phyloP scores from a whole-genome alignment of 2,888 invertebrate genomes.

The Nesidiocoris tenuis region DNA sequence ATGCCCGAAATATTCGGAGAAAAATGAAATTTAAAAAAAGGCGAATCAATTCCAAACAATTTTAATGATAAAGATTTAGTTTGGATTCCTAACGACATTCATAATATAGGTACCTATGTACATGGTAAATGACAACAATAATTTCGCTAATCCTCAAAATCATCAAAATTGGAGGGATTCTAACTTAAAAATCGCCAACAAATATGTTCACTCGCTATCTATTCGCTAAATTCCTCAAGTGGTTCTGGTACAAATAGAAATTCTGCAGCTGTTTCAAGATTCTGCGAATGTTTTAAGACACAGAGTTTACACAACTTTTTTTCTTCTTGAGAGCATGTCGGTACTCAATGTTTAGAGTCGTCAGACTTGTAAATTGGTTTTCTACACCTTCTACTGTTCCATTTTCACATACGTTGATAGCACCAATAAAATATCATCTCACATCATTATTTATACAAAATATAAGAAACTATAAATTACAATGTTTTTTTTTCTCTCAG shows the following conservation, averaged over 20 bases:
- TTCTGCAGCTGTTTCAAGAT: not conserved
- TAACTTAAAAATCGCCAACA: slow-evolving; percentile 14
- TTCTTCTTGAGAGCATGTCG: not conserved
- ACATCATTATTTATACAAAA: slow-evolving; percentile 46
- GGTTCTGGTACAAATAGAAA: not conserved
- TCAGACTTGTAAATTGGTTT: slow-evolving; percentile 49
- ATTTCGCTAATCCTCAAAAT: slow-evolving; percentile 35
- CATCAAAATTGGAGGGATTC: slow-evolving; percentile 18
- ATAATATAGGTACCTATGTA: slow-evolving; percentile 38
- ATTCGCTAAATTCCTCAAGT: not conserved
- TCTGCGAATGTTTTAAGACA: slow-evolving; percentile 46
- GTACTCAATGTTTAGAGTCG: slow-evolving; percentile 50
- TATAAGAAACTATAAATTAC: slow-evolving; percentile 47
- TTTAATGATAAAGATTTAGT: slow-evolving; percentile 42
- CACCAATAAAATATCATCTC: slow-evolving; percentile 48
- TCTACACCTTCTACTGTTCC: slow-evolving; percentile 20
- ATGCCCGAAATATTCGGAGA: too few relatives aligned
- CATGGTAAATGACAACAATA: slow-evolving; percentile 38
- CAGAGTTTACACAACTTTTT: slow-evolving; percentile 48
- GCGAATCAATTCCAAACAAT: slow-evolving; percentile 40
- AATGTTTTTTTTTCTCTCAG: slow-evolving; percentile 12
- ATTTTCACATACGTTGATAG: slow-evolving; percentile 47
- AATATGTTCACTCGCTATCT: not conserved
- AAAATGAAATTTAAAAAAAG: too few relatives aligned
- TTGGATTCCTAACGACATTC: slow-evolving; percentile 40